Evolutionary conservation across 2,797 vertebrate genomes (phyloP).

Genomic region (Pseudochirops cupreus): DNA sequence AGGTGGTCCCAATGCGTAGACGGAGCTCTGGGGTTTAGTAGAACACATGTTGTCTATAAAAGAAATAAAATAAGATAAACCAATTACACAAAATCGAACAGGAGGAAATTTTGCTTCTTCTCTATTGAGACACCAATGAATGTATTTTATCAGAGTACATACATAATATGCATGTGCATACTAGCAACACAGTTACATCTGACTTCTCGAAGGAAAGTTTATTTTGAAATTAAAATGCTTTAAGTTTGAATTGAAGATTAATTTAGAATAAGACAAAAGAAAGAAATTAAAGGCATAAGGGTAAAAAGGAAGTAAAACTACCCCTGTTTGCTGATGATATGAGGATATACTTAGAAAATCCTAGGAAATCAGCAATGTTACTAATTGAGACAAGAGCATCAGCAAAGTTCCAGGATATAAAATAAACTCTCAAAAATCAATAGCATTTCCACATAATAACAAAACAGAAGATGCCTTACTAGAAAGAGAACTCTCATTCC

Average conservation of each 20-base stretch:
- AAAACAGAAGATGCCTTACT: neutral
- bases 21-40: neutral
- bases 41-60: neutral
- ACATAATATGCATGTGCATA: neutral
- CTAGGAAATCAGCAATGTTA: neutral
- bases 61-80: slow-evolving; percentile 9
- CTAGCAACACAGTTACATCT: neutral
- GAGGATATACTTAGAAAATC: neutral
- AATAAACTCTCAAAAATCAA: neutral
- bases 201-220: neutral
- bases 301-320: neutral
- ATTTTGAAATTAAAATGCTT: slow-evolving; percentile 44
- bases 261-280: neutral
- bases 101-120: slow-evolving; percentile 38
- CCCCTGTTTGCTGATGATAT: neutral
- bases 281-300: neutral
- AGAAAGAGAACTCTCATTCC: neutral
- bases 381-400: neutral
- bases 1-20: neutral
- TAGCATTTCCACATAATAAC: neutral
- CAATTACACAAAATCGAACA: rapidly evolving
- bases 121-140: rapidly evolving
- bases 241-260: slow-evolving; percentile 54
- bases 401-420: neutral
- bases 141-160: neutral